phyloP scores from a whole-genome alignment of 2,113 vertebrate genomes.

The Coracopsis vasa region DNA sequence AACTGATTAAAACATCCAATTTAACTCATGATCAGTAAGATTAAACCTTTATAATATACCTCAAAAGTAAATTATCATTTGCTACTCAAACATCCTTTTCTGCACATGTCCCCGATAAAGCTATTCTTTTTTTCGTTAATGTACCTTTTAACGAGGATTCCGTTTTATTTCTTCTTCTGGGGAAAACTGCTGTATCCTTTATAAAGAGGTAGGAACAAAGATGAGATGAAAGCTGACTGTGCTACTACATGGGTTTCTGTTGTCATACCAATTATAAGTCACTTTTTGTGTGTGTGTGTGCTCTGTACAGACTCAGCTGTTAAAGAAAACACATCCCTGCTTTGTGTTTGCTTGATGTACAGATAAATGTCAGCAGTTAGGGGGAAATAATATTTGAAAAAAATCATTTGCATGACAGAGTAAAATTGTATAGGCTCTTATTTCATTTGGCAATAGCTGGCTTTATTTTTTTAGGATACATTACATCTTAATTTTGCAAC shows the following conservation, averaged over 20 bases:
- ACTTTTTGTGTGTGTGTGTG: background rate
- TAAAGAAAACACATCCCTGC: constrained; percentile 39
- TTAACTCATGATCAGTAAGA: constrained; percentile 89
- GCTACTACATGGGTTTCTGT: constrained; percentile 65
- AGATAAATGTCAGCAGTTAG: constrained; percentile 36
- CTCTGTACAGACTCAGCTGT: constrained; percentile 44
- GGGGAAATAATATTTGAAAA: constrained; percentile 34
- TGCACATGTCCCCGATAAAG: constrained; percentile 73
- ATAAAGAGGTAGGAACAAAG: constrained; percentile 72
- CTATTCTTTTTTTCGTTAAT: constrained; percentile 70
- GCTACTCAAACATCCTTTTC: constrained; percentile 74
- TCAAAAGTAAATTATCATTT: constrained; percentile 85
- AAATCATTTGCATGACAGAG: constrained; percentile 30
- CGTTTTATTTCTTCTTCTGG: constrained; percentile 79
- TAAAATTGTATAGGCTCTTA: background rate
- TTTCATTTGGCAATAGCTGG: background rate
- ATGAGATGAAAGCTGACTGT: constrained; percentile 66
- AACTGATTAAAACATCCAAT: constrained; percentile 89
- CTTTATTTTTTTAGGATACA: background rate
- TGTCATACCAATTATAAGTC: constrained; percentile 67
- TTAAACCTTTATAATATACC: constrained; percentile 89
- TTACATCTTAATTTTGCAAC: background rate
- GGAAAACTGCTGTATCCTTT: constrained; percentile 75
- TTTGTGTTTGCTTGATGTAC: constrained; percentile 57
- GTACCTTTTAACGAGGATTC: constrained; percentile 78